Conservation (phyloP, 2,888 invertebrate species). For the Microctonus hyperodae region DNA sequence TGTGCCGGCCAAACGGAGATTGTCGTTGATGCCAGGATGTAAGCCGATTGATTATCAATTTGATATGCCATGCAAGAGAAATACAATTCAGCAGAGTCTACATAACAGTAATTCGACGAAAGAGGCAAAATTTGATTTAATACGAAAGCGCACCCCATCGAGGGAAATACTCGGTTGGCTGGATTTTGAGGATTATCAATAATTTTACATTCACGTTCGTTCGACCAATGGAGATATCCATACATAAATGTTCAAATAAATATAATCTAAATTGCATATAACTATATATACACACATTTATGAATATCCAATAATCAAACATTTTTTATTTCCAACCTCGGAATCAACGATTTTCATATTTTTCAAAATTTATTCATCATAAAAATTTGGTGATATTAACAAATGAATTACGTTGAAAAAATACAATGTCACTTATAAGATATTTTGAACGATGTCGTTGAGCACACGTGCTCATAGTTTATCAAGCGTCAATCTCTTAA, state of each 20-base stretch:
- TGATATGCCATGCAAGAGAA: slow-evolving; percentile 42
- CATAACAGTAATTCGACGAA: slow-evolving; percentile 41
- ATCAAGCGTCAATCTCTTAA: background rate
- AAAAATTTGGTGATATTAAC: background rate
- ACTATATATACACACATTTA: background rate
- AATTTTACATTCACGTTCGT: slow-evolving; percentile 18
- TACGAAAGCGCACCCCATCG: slow-evolving; percentile 43
- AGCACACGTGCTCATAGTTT: background rate
- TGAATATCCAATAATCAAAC: too few species aligned
- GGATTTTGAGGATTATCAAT: slow-evolving; percentile 50
- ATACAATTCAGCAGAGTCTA: slow-evolving; percentile 43
- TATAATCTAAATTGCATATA: background rate
- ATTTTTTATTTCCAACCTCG: too few species aligned
- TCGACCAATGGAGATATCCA: background rate
- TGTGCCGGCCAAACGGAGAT: slow-evolving; percentile 62
- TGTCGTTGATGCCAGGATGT: slow-evolving; percentile 65
- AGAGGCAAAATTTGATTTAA: slow-evolving; percentile 41
- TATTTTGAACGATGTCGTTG: background rate
- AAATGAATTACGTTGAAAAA: background rate
- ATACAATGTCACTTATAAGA: background rate
- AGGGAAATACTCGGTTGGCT: slow-evolving; percentile 46
- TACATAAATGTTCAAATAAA: background rate
- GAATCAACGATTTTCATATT: background rate
- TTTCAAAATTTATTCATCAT: background rate
- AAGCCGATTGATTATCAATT: slow-evolving; percentile 49